Base-by-base conservation (phyloP, 2,888 invertebrate species). In the Drosophila trichaetosa region DNA sequence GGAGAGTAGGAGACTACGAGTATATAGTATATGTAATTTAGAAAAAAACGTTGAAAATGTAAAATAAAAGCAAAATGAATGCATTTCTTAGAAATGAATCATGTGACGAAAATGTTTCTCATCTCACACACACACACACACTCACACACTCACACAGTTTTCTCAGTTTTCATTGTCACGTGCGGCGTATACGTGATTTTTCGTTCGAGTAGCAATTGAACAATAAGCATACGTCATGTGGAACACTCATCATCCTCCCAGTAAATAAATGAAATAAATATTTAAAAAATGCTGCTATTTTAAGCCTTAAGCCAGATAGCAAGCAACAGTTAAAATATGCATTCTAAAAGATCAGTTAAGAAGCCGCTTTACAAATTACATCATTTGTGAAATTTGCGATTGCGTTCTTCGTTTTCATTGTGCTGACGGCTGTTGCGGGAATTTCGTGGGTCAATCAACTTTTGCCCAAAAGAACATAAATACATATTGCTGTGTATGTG, bases 101-200 rank as follows among this genome's bases (percentile, higher is more conserved):
- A 78, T 79, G 57, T 79, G 71, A 59, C 58, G 58, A 67, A 78
- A 79, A 65, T 79, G 56, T 58, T 65, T 61, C 49, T 62, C 48
- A 66, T 36, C 60, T 38, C 27, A 60, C 58, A 58, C 21, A 53
- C 27, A 42, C 34, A 53, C 18, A 24, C 29, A 53, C 11, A n/a
- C 27, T n/a, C n/a, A 53, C 27, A 31, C 6, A 36, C 27, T 4
- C 34, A 40, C 7, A 31, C 29, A 10, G 4, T 46, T 60, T 67
- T 56, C 61, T 60, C 67, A 51, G 29, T 59, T 76, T 71, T 65
- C 61, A 77, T 64, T 71, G 71, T 87, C 85, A 86, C 89, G 84
- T 85, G 85, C 69, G 73, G 69, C 87, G 89, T 75, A 86, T 86
- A 86, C 85, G 85, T 88, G 89, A 88, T 88, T 53, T 86, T 83